Conservation (phyloP, 2,888 invertebrate genomes). For the Tipula lateralis region DNA sequence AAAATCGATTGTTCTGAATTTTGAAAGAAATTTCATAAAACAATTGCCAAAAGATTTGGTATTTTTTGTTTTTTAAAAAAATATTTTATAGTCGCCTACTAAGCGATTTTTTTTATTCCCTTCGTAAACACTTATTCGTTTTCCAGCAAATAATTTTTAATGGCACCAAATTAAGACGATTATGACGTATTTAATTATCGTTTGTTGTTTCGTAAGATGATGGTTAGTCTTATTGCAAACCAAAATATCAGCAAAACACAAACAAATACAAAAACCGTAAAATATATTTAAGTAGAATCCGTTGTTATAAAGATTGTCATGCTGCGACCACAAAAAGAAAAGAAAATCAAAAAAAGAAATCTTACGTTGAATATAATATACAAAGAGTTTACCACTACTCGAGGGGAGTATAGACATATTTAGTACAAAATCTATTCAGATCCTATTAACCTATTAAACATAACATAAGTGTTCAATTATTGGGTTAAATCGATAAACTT, state of each 20-base stretch:
- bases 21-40: too few species aligned
- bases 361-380: not conserved
- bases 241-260: not conserved
- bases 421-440: not conserved
- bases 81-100: too few species aligned
- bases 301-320: not conserved
- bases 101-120: too few species aligned
- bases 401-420: not conserved
- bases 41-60: too few species aligned
- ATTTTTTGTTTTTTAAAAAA: too few species aligned
- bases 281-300: slow-evolving; percentile 4
- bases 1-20: too few species aligned
- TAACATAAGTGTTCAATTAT: not conserved
- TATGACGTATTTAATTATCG: not conserved
- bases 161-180: not conserved
- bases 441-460: not conserved
- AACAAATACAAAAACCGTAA: not conserved
- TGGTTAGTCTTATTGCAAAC: not conserved
- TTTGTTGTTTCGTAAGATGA: not conserved
- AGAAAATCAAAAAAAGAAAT: not conserved
- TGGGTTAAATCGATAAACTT: not conserved
- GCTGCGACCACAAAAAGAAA: slow-evolving; percentile 24
- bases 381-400: not conserved
- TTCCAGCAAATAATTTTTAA: not conserved
- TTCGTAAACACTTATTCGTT: not conserved